Conservation (phyloP, 2,113 vertebrate species). For the Nicator chloris region DNA sequence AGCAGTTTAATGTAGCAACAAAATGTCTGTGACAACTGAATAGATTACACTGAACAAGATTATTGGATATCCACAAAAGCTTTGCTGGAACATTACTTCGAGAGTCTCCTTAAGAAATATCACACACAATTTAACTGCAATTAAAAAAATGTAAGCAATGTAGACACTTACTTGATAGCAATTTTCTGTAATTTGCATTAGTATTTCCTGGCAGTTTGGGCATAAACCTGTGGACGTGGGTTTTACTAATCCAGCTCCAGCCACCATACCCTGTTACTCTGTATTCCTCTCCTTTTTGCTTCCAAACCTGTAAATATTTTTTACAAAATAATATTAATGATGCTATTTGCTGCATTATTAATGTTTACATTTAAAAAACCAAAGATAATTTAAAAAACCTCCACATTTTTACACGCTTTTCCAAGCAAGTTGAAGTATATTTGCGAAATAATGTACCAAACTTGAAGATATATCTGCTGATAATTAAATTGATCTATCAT, state of each 20-base stretch:
- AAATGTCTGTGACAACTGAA: neutral
- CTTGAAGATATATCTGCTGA: neutral
- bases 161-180: slow-evolving; percentile 73
- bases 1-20: neutral
- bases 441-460: neutral
- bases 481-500: neutral
- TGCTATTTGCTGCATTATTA: neutral
- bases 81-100: neutral
- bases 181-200: slow-evolving; percentile 89
- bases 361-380: neutral
- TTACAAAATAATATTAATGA: neutral
- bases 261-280: slow-evolving; percentile 97
- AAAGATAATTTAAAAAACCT: neutral
- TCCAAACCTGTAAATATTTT: slow-evolving; percentile 87
- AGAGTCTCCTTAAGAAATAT: neutral
- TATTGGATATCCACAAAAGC: neutral
- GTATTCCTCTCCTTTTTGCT: slow-evolving; percentile 98
- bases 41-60: neutral
- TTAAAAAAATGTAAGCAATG: neutral
- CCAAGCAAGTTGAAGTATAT: neutral
- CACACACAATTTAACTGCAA: neutral
- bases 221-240: slow-evolving; percentile 89
- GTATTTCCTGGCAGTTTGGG: slow-evolving; percentile 94
- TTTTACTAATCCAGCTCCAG: slow-evolving; percentile 98
- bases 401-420: neutral